Percentiles rank a stretch among this genome's conserved stretches.
Evolutionary conservation across 1,140 invertebrate genomes (phyloP).

Genomic region (Dendroctonus valens): DNA sequence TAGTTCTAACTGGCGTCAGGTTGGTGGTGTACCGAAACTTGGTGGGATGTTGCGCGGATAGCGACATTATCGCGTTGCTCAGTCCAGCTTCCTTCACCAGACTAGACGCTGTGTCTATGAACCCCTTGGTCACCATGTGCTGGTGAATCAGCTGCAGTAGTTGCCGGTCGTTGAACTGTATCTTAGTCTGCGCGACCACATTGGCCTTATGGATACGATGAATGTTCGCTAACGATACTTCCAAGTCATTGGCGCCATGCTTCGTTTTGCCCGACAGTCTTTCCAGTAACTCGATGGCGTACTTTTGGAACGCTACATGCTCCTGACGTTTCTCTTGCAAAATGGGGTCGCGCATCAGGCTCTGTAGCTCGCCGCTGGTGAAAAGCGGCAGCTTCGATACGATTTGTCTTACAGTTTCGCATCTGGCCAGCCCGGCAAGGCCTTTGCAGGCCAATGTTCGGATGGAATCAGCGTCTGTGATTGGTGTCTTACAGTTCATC

Average conservation of each 20-base stretch:
- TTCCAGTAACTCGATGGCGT: constrained; percentile 88
- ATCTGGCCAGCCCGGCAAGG: constrained; percentile 86
- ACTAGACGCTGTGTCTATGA: constrained; percentile 66
- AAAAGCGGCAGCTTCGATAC: constrained; percentile 94
- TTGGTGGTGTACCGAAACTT: constrained; percentile 60
- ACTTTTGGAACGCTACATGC: constrained; percentile 95
- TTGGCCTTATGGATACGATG: constrained; percentile 80
- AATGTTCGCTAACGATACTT: constrained; percentile 81
- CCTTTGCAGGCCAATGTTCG: constrained; percentile 89
- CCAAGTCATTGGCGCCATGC: constrained; percentile 70
- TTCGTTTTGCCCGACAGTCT: constrained; percentile 89
- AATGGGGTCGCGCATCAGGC: constrained; percentile 92
- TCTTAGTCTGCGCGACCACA: constrained; percentile 93
- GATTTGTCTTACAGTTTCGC: constrained; percentile 91
- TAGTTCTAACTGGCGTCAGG: constrained; percentile 47
- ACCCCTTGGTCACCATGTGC: constrained; percentile 78
- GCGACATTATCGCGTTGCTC: constrained; percentile 50
- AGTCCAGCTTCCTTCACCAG: constrained; percentile 75
- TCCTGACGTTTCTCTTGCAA: constrained; percentile 94
- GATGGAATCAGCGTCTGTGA: constrained; percentile 95
- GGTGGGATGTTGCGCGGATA: constrained; percentile 52
- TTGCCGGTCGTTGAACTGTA: constrained; percentile 91
- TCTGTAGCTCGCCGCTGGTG: constrained; percentile 88
- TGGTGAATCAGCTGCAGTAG: constrained; percentile 89
- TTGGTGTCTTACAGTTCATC: constrained; percentile 89